Conservation (phyloP, 1,140 invertebrate species). For the Prorops nasuta region DNA sequence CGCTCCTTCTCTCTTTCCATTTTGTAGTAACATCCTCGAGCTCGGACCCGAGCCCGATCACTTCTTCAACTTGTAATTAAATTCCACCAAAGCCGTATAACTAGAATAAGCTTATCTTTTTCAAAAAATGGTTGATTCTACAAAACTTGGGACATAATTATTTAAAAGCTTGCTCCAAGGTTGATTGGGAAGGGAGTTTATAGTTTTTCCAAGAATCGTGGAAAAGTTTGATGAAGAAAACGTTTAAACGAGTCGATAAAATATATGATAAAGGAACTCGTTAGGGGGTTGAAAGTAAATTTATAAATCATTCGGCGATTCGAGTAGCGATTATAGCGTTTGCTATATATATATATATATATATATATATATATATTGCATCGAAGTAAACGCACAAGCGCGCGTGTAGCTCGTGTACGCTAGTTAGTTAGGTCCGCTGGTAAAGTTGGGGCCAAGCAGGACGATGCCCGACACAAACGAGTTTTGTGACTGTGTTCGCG, state of each 20-base stretch:
- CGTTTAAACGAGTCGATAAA: not conserved
- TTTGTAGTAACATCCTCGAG: constrained; percentile 1
- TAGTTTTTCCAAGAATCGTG: no score
- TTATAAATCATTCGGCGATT: constrained; percentile 12
- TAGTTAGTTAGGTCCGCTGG: constrained; percentile 45
- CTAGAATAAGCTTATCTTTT: no score
- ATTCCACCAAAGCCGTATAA: no score
- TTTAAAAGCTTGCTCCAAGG: not conserved
- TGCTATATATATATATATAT: no score
- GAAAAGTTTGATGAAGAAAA: not conserved
- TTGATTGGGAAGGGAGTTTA: not conserved
- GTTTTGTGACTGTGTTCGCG: no score
- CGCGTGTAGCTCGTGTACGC: constrained; percentile 38
- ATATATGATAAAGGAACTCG: no score
- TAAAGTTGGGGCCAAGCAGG: constrained; percentile 29
- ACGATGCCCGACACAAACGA: constrained; percentile 21
- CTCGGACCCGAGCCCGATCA: constrained; percentile 6
- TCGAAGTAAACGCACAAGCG: constrained; percentile 23
- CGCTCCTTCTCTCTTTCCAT: no score
- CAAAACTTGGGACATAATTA: constrained; percentile 3
- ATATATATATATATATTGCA: no score
- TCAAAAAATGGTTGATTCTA: no score
- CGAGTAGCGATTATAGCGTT: constrained; percentile 25
- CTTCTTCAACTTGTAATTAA: no score
- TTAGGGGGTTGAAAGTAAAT: not conserved